These are phyloP conservation scores for Osmerus eperlanus DNA, from an alignment of 2,113 vertebrate genomes.

Conservation along the genomic window DNA sequence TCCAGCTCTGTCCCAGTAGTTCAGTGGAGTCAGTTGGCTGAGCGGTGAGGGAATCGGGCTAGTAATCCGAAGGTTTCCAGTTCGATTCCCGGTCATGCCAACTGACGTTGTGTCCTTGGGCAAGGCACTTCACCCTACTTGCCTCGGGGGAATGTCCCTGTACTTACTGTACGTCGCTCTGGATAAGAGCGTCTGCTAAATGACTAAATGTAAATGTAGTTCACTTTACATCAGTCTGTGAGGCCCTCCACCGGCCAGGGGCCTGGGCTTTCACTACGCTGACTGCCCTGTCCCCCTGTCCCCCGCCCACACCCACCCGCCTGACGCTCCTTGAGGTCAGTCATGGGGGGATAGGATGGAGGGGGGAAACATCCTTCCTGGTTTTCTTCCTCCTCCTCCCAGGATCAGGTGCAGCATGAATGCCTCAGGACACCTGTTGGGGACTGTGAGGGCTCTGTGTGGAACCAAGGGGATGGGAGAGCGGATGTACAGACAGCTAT, in stretches of 20 bases:
- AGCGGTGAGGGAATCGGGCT: no score
- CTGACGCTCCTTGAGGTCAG: slow-evolving; percentile 35
- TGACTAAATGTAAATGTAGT: no score
- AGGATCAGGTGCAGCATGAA: slow-evolving; percentile 35
- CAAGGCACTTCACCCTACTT: no score
- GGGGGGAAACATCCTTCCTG: neutral
- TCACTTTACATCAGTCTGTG: slow-evolving; percentile 19
- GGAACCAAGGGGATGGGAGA: slow-evolving; percentile 25
- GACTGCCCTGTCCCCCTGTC: slow-evolving; percentile 42
- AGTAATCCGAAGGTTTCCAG: no score
- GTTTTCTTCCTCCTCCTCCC: slow-evolving; percentile 47
- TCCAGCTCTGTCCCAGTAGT: slow-evolving; percentile 37
- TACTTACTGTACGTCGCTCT: no score
- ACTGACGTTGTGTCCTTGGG: no score
- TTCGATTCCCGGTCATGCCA: no score
- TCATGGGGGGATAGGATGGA: slow-evolving; percentile 22
- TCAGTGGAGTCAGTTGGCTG: no score
- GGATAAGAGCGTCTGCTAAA: no score
- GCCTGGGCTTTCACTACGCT: slow-evolving; percentile 37
- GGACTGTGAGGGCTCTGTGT: slow-evolving; percentile 59
- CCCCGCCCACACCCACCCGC: slow-evolving; percentile 4
- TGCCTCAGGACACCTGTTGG: slow-evolving; percentile 59
- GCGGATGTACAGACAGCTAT: slow-evolving; percentile 55
- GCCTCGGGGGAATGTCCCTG: no score
- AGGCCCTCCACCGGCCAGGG: slow-evolving; percentile 11